phyloP scores from a whole-genome alignment of 1,140 invertebrate species.

The Zaprionus ornatus region DNA sequence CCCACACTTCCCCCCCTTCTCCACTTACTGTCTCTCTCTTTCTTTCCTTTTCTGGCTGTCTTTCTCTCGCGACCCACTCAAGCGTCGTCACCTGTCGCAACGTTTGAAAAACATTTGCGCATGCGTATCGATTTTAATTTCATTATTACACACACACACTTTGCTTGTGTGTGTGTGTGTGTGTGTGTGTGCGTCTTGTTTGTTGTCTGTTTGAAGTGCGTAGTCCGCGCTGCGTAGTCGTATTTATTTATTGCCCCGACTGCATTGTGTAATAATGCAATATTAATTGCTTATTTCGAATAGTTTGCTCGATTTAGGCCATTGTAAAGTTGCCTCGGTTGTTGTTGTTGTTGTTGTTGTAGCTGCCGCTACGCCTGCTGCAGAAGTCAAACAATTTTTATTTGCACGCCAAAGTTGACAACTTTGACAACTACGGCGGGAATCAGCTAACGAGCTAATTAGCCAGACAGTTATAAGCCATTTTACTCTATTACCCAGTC shows the following conservation, averaged over 20 bases:
- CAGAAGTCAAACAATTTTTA: conserved; percentile 14
- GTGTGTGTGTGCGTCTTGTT: conserved; percentile 19
- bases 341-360: not conserved
- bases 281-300: conserved; percentile 60
- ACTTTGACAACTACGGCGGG: conserved; percentile 2
- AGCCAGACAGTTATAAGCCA: conserved; percentile 17
- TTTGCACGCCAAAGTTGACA: conserved; percentile 33
- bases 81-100: conserved; percentile 48
- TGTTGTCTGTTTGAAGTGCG: conserved; percentile 12
- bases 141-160: conserved; percentile 18
- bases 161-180: conserved; percentile 23
- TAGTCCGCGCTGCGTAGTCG: conserved; percentile 25
- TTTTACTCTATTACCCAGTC: not conserved
- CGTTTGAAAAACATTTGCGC: conserved; percentile 57
- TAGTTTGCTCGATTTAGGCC: conserved; percentile 26
- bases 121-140: conserved; percentile 54
- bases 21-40: not conserved
- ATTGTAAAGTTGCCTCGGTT: not conserved
- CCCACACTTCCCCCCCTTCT: conserved; percentile 1
- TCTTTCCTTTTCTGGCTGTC: not conserved
- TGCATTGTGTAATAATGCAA: conserved; percentile 55
- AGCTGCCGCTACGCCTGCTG: not conserved
- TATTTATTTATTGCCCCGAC: conserved; percentile 51
- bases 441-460: conserved; percentile 42
- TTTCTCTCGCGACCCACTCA: not conserved